Evolutionary conservation across 1,140 invertebrate genomes (phyloP).

Genomic region (Galendromus occidentalis): DNA sequence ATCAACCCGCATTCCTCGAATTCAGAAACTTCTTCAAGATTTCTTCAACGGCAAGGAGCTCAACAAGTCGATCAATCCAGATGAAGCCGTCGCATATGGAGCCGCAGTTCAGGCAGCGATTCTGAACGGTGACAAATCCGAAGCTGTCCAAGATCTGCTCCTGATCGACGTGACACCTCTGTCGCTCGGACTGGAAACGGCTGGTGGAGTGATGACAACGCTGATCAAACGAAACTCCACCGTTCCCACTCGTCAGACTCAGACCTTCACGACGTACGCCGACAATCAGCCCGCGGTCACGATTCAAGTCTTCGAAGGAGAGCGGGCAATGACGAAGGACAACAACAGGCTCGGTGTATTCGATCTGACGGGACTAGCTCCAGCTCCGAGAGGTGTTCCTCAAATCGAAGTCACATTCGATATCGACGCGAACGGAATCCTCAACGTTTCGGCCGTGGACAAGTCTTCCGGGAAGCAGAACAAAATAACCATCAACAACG

Average conservation of each 20-base stretch:
- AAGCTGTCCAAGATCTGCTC: constrained; percentile 70
- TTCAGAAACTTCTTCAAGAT: constrained; percentile 57
- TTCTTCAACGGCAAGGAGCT: constrained; percentile 81
- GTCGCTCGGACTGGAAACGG: constrained; percentile 89
- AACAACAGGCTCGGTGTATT: constrained; percentile 37
- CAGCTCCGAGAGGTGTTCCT: constrained; percentile 36
- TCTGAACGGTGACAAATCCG: constrained; percentile 78
- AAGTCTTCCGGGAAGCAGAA: constrained; percentile 74
- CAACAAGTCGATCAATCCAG: constrained; percentile 88
- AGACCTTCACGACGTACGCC: constrained; percentile 84
- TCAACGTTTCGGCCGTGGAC: constrained; percentile 32
- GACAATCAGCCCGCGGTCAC: constrained; percentile 85
- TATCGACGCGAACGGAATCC: constrained; percentile 33
- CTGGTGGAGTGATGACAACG: constrained; percentile 86
- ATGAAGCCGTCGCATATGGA: constrained; percentile 65
- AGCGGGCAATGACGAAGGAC: constrained; percentile 38
- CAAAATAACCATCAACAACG: constrained; percentile 42
- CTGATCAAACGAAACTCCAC: constrained; percentile 88
- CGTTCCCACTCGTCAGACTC: constrained; percentile 84
- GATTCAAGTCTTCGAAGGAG: constrained; percentile 46
- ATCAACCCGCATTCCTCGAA: constrained; percentile 92
- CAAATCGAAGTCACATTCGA: constrained; percentile 40
- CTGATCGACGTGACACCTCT: constrained; percentile 81
- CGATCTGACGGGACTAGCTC: constrained; percentile 36
- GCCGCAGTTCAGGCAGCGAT: constrained; percentile 58